Evolutionary conservation across 2,888 invertebrate species (phyloP).

Genomic region (Ephialtes manifestator): DNA sequence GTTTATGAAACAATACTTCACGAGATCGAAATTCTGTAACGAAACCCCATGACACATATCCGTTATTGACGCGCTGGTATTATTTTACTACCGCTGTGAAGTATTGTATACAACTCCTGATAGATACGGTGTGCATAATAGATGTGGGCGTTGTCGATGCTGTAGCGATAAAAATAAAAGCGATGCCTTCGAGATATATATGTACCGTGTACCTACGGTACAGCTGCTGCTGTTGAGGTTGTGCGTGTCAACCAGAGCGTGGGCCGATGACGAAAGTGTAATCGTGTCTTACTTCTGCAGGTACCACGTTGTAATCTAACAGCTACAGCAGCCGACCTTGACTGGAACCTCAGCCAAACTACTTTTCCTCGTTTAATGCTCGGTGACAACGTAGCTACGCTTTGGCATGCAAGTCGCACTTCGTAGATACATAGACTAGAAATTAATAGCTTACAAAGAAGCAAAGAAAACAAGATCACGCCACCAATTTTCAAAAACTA

Average conservation of each 20-base stretch:
- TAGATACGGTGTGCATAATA: slow-evolving; percentile 36
- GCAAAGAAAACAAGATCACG: background rate
- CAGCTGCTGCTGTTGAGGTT: slow-evolving; percentile 14
- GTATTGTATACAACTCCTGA: slow-evolving; percentile 23
- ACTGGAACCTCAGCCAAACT: slow-evolving; percentile 17
- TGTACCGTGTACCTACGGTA: slow-evolving; percentile 9
- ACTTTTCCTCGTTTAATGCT: slow-evolving; percentile 29
- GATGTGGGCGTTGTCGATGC: slow-evolving; percentile 49
- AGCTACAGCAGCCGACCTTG: slow-evolving; percentile 48
- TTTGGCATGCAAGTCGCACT: background rate
- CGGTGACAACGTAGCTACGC: background rate
- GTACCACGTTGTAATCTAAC: slow-evolving; percentile 24
- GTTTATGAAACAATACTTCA: background rate
- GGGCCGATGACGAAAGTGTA: slow-evolving; percentile 45
- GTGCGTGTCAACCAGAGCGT: background rate
- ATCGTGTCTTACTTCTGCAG: slow-evolving; percentile 26
- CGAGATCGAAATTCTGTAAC: slow-evolving; percentile 23
- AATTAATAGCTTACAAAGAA: background rate
- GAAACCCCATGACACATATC: slow-evolving; percentile 43
- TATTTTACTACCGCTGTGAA: slow-evolving; percentile 16
- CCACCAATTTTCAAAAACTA: background rate
- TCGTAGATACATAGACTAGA: background rate
- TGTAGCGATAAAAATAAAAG: slow-evolving; percentile 38
- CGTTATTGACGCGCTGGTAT: slow-evolving; percentile 25
- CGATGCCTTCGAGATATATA: slow-evolving; percentile 52